A percentile compares a stretch with the other conserved stretches of the same genome.
These are phyloP conservation scores for Ricordea florida DNA, from an alignment of 92 coral and sea anemone genomes.

Conservation along the genomic window DNA sequence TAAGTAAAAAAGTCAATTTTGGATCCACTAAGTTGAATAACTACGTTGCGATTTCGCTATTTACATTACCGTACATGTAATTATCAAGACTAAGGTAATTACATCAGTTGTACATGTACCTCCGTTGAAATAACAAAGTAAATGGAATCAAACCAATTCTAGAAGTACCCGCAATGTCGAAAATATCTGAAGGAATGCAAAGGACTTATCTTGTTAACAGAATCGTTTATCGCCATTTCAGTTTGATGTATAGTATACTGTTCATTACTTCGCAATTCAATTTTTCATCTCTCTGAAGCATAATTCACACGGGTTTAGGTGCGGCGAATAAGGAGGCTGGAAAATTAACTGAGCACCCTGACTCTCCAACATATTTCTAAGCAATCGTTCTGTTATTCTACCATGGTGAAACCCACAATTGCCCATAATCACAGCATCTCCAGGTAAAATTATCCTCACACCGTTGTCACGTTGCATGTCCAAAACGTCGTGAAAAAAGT, in stretches of 20 bases:
- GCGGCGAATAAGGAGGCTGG: constrained; percentile 63
- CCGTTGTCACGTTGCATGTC: constrained; percentile 37
- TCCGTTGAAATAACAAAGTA: no score
- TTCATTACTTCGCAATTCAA: no score
- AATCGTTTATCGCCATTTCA: constrained; percentile 62
- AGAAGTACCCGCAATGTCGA: constrained; percentile 47
- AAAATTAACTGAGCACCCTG: constrained; percentile 28
- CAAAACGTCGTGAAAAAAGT: constrained; percentile 54
- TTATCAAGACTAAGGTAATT: no score
- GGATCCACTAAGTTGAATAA: no score
- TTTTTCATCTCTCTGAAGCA: constrained; percentile 62
- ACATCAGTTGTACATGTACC: no score
- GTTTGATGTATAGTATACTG: no score
- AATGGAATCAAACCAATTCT: no score
- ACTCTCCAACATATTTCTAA: constrained; percentile 39
- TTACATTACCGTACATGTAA: no score
- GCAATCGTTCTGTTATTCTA: constrained; percentile 20
- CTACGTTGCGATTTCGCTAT: no score
- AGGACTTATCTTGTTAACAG: constrained; percentile 37
- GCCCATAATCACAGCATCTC: constrained; percentile 59
- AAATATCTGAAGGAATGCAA: constrained; percentile 39
- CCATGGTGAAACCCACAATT: constrained; percentile 72
- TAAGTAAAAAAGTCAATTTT: no score
- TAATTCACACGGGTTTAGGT: constrained; percentile 57
- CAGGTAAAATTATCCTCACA: constrained; percentile 33